Percentiles rank a stretch among this genome's conserved stretches.
phyloP scores from a whole-genome alignment of 2,888 invertebrate species.

The Aphelenchoides bicaudatus region DNA sequence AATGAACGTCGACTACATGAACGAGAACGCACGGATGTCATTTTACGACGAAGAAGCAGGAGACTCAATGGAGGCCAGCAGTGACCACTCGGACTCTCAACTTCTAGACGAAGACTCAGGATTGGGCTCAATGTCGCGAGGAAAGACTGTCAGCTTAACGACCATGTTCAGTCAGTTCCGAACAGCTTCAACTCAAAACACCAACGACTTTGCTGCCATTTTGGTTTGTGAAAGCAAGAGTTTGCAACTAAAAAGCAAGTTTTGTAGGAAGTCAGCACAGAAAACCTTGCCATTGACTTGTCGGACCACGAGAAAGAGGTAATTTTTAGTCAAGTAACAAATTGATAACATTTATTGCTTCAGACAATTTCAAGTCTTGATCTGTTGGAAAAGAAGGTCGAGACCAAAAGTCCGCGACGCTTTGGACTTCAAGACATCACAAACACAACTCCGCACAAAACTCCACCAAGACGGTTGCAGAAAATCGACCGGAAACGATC shows the following conservation, averaged over 20 bases:
- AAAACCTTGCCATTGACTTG: constrained; percentile 1
- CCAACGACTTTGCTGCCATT: background rate
- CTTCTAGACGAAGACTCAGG: no score
- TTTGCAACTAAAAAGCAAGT: background rate
- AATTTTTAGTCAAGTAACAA: background rate
- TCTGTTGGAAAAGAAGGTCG: background rate
- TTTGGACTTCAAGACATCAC: constrained; percentile 6
- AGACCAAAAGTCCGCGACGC: background rate
- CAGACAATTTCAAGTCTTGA: background rate
- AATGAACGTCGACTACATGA: background rate
- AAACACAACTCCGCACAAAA: background rate
- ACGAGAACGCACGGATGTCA: background rate
- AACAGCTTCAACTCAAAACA: background rate
- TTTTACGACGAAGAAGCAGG: constrained; percentile 4
- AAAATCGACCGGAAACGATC: constrained; percentile 6
- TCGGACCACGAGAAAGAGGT: constrained; percentile 1
- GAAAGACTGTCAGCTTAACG: background rate
- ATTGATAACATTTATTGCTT: no score
- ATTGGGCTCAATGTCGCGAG: background rate
- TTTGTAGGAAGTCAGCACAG: constrained; percentile 7
- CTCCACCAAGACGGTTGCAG: background rate
- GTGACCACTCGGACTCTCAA: no score
- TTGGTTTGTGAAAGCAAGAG: background rate
- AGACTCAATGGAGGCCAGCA: no score
- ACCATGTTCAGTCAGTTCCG: background rate